Evolutionary conservation across 2,888 invertebrate genomes (phyloP), one percentile per base, ranked within the genome.

Genomic region (Pristionchus arcanus): DNA sequence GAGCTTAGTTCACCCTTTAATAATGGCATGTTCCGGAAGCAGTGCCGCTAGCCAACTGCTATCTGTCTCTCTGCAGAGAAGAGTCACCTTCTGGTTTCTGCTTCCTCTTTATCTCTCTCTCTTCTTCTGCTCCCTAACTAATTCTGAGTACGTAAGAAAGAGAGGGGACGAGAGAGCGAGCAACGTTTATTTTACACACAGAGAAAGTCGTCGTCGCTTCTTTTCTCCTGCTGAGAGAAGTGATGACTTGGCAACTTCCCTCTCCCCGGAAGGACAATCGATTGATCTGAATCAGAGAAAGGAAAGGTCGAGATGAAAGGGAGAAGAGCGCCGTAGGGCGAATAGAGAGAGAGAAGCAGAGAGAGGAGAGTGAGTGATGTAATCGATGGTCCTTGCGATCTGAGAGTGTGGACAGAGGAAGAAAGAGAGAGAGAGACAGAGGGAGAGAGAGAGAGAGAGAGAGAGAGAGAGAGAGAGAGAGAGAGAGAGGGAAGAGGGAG

Each of bases 141-240:
- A 59, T 55, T 63, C 84, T 85, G 59, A 59, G 84, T 59, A 59
- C 55, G 83, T 53, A 42, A 83, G 83, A 83, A 49, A 81, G 81
- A 81, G 42, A 81, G 42, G 13, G 28, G 49, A 49, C 55, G 59
- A 85, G 84, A 81, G 81, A 81, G 49, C 81, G 81, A 55, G 85
- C 85, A 85, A 85, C 85, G 85, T 85, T 85, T 85, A 85, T 85
- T 85, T 85, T 85, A 85, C 85, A 85, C 85, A 85, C 85, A 59
- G 19, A 81, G 53, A 81, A 28, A 42, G 25, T 42, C 74, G 74
- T 74, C 49, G 49, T 4, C 19, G n/a, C 83, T 83, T 49, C 83
- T 83, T 63, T n/a, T 49, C 42, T 42, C 19, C 83, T 53, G n/a
- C 55, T 59, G 34, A 85, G 85, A 81, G 81, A 81, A 49, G 49